Base-by-base conservation (phyloP, 2,113 vertebrate species). In the Eira barbara region DNA sequence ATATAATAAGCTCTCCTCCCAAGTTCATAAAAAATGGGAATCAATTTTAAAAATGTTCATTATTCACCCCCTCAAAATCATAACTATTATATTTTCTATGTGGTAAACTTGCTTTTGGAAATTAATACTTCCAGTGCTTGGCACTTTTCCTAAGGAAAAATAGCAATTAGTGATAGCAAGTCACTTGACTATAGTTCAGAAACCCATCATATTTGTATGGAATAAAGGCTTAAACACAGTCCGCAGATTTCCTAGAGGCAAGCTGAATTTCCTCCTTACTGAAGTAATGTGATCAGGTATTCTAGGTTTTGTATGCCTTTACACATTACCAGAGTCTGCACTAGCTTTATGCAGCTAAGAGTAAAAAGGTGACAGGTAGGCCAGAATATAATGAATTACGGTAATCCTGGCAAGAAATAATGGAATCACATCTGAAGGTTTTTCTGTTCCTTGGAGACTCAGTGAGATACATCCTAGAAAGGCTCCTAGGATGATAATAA, bases 331-430 rank as follows among this genome's bases (percentile, higher is more conserved):
- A 92, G 96, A 96, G 93, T 98, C 98, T 97, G 91, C 34, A 92
- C 90, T 94, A 93, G 97, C 86, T 98, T 82, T 79, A 98, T 97
- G 95, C 91, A 97, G 90, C 94, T 95, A 96, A 96, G 98, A 98
- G 97, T 84, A 95, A 97, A 95, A 97, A 98, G 98, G 96, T 98
- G 98, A 98, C 98, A 98, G 98, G 95, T 98, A 97, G 96, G 93
- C 98, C 92, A 97, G 91, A 82, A 98, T 97, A 93, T 97, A 98
- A 98, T 98, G 97, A 98, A 98, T 98, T 98, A 94, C 61, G 57
- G 95, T 98, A 98, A 98, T 97, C 88, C 92, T 97, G 95, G 96
- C 97, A 97, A 98, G 96, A 98, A 98, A 98, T 84, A 98, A 98
- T 39, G 81, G 97, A 97, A 96, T 92, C 97, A 96, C 7, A 0